Evolutionary conservation across 1,140 invertebrate species (phyloP).

Genomic region (Achatina immaculata): DNA sequence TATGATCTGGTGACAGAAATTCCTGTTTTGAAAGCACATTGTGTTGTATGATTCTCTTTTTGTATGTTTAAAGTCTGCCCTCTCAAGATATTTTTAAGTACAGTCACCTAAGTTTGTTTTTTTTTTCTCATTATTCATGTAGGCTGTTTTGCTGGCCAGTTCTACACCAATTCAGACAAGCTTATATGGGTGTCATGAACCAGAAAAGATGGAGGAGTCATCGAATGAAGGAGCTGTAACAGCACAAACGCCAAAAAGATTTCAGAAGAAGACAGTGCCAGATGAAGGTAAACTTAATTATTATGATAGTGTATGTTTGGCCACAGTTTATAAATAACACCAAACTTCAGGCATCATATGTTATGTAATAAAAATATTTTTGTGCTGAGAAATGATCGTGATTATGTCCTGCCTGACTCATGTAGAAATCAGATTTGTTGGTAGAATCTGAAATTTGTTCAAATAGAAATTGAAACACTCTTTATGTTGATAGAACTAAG

Average conservation of each 20-base stretch:
- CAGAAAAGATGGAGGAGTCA: neutral
- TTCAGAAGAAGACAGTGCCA: slow-evolving; percentile 25
- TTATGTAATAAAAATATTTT: no score
- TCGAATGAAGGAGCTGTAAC: neutral
- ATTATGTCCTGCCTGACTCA: no score
- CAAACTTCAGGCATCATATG: no score
- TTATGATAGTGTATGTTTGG: neutral
- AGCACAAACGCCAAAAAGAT: neutral
- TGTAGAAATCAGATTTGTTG: no score
- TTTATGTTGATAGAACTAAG: no score
- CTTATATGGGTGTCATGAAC: neutral
- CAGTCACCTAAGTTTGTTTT: no score
- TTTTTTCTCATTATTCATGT: neutral
- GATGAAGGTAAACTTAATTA: slow-evolving; percentile 22
- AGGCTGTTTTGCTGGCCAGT: slow-evolving; percentile 8
- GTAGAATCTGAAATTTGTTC: no score
- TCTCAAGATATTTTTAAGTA: no score
- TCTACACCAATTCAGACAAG: slow-evolving; percentile 17
- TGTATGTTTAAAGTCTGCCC: no score
- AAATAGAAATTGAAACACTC: no score
- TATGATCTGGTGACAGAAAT: neutral
- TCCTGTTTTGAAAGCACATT: neutral
- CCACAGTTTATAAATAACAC: no score
- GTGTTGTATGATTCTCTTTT: neutral
- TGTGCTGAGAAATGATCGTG: no score